Evolutionary conservation across 2,113 vertebrate species (phyloP), one percentile per base, ranked within the genome.

Genomic region (Rhinopomastus cyanomelas): DNA sequence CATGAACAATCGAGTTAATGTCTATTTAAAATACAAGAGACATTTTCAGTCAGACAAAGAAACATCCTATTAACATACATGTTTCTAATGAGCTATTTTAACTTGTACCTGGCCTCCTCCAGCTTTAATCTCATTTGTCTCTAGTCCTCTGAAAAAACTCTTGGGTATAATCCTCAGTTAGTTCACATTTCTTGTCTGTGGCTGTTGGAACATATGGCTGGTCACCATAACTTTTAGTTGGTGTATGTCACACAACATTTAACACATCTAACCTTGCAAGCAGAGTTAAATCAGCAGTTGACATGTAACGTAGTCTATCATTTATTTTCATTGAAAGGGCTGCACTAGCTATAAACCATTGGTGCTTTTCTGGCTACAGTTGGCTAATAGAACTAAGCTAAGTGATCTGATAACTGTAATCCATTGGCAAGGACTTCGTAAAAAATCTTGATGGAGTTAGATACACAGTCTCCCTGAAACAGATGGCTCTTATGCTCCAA

Each of bases 11-110:
- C 79, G 84, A 90, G 64, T 88, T 95, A 94, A 88, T 89, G 71
- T 77, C 81, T 82, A 29, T 25, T 60, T 79, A 68, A 95, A 91
- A 87, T 66, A 51, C 62, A 83, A 76, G 67, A 84, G 29, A 66
- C 57, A 62, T 76, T 76, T 88, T 88, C 53, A 61, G 79, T 77
- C 68, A 91, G 80, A 87, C 61, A 80, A 90, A 78, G 65, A 67
- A 86, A 93, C 72, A 21, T 85, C 69, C 74, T 94, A 59, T 86
- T 95, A 92, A 76, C 77, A 86, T 0, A 57, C 69, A 83, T 60
- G 65, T 51, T 90, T 94, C 88, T 92, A 94, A 94, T 95, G 87
- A 92, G 89, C 49, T 87, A 84, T 94, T 95, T 90, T 89, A 92
- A 94, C 53, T 95, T 88, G 48, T 78, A 95, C 72, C 67, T 78